Percentiles rank a stretch among this genome's conserved stretches.
phyloP scores from a whole-genome alignment of 2,888 invertebrate genomes.

The Cephus nigrinus region DNA sequence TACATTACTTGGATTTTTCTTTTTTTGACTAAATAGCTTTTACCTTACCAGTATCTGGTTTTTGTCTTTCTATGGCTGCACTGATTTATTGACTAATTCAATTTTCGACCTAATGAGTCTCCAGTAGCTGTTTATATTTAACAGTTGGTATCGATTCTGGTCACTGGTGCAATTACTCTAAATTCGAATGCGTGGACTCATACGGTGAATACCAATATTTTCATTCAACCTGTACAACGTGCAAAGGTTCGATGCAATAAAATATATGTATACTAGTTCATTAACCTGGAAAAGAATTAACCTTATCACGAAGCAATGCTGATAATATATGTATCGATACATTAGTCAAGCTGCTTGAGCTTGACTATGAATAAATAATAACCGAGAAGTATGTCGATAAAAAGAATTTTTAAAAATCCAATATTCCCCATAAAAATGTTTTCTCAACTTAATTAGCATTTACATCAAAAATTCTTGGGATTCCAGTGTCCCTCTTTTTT shows the following conservation, averaged over 20 bases:
- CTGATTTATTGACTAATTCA: not conserved
- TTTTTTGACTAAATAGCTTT: not conserved
- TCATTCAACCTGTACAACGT: slow-evolving; percentile 11
- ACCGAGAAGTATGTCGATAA: too few relatives aligned
- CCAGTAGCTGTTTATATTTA: not conserved
- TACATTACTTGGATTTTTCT: not conserved
- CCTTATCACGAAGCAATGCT: not conserved
- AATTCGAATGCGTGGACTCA: not conserved
- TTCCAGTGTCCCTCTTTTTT: too few relatives aligned
- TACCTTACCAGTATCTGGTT: not conserved
- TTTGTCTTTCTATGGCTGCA: not conserved
- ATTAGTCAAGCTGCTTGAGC: too few relatives aligned
- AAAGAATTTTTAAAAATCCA: too few relatives aligned
- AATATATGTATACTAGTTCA: slow-evolving; percentile 3
- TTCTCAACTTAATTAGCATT: too few relatives aligned
- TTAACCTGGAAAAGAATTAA: not conserved
- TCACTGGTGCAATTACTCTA: not conserved
- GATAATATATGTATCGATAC: slow-evolving; percentile 7
- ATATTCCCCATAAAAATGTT: too few relatives aligned
- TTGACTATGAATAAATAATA: too few relatives aligned
- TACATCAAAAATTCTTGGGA: too few relatives aligned
- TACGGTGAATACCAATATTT: slow-evolving; percentile 11
- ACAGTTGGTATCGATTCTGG: not conserved
- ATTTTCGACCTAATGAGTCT: not conserved
- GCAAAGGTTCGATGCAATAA: slow-evolving; percentile 5